Evolutionary conservation across 2,113 vertebrate species (phyloP).

Genomic region (Crotophaga sulcirostris): DNA sequence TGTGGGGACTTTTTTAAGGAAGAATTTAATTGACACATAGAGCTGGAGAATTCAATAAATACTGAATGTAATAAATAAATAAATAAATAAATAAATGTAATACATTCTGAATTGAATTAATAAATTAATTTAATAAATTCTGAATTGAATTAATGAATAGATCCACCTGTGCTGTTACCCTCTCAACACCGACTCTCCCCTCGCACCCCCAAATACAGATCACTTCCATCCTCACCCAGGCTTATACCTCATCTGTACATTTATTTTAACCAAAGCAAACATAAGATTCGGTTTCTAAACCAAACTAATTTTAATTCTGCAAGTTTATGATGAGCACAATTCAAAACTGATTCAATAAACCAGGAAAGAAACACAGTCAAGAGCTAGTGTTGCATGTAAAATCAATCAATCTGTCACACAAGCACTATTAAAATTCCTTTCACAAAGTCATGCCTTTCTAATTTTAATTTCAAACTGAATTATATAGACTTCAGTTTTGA

Average conservation of each 20-base stretch:
- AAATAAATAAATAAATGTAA: too few species aligned
- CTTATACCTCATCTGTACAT: not conserved
- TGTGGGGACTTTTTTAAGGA: not conserved
- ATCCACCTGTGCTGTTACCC: not conserved
- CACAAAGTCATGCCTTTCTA: not conserved
- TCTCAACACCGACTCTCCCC: not conserved
- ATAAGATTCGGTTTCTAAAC: not conserved
- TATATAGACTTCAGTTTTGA: not conserved
- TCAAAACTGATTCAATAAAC: not conserved
- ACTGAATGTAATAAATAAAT: too few species aligned
- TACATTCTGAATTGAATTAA: too few species aligned
- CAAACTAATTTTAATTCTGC: not conserved
- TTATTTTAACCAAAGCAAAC: not conserved
- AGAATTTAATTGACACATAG: not conserved
- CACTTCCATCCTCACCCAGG: not conserved
- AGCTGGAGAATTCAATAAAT: not conserved
- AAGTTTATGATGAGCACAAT: not conserved
- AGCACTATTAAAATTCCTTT: not conserved
- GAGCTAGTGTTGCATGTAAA: not conserved
- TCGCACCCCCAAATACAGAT: not conserved
- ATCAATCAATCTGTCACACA: not conserved
- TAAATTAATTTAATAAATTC: too few species aligned
- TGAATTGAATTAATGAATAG: too few species aligned
- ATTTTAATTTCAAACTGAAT: conserved; percentile 19
- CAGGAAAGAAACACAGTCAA: not conserved